A percentile compares a stretch with the other conserved stretches of the same genome.
These are phyloP conservation scores for Petrocephalus microphthalmus DNA, from an alignment of 2,113 vertebrate genomes.

Conservation along the genomic window DNA sequence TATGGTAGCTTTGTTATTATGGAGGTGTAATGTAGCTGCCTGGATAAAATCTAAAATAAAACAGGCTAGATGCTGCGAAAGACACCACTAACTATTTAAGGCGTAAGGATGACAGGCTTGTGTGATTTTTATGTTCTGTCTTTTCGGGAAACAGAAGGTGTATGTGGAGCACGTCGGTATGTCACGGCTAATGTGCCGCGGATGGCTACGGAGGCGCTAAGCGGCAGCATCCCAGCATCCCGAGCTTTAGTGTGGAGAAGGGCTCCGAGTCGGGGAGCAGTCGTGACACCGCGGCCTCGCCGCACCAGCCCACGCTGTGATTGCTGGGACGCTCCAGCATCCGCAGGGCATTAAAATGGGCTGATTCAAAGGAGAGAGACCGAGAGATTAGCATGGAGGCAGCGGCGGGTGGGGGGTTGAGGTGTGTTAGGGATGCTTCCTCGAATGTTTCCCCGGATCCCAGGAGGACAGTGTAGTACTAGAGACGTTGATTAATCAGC, in stretches of 20 bases:
- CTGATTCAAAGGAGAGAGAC: neutral
- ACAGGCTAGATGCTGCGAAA: neutral
- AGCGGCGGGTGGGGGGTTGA: neutral
- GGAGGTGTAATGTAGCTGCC: neutral
- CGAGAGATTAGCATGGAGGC: neutral
- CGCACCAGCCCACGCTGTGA: neutral
- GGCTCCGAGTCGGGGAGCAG: neutral
- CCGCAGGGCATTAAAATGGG: neutral
- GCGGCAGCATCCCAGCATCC: neutral
- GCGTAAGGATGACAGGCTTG: neutral
- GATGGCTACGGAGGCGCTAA: neutral
- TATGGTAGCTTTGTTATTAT: neutral
- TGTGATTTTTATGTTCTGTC: neutral
- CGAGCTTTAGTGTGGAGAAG: neutral
- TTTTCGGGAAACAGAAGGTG: neutral
- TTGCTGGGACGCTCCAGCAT: neutral
- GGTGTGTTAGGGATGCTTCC: neutral
- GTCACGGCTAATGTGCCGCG: neutral
- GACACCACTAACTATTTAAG: neutral
- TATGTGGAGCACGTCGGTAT: neutral
- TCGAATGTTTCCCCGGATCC: neutral
- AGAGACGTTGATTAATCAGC: constrained; percentile 3
- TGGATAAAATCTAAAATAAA: neutral
- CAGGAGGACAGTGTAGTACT: neutral
- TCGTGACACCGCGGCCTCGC: neutral